Evolutionary conservation across 2,888 invertebrate genomes (phyloP).

Genomic region (Antitype chi): DNA sequence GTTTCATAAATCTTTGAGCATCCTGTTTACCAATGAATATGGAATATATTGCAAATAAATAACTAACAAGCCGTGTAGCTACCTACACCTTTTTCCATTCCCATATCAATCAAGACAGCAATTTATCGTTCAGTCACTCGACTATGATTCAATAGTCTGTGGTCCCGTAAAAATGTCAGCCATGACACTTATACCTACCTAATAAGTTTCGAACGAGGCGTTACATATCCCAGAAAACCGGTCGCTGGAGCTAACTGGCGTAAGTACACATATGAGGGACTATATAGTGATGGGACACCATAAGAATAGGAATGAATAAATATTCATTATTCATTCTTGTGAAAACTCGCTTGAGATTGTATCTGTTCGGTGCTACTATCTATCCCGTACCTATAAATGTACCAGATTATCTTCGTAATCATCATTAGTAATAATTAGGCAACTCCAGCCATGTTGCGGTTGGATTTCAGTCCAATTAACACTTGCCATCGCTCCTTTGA

Average conservation of each 20-base stretch:
- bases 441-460: background rate
- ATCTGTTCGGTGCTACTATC: background rate
- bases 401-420: background rate
- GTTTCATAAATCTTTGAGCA: constrained; percentile 19
- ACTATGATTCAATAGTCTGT: constrained; percentile 34
- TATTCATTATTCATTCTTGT: background rate
- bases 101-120: constrained; percentile 54
- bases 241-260: constrained; percentile 37
- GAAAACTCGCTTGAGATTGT: background rate
- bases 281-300: constrained; percentile 50
- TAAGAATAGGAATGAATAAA: constrained; percentile 10
- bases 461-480: constrained; percentile 12
- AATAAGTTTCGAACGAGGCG: constrained; percentile 42
- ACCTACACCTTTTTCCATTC: constrained; percentile 31
- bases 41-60: constrained; percentile 19
- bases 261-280: constrained; percentile 29
- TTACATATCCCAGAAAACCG: constrained; percentile 51
- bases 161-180: constrained; percentile 47
- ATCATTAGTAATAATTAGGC: constrained; percentile 12
- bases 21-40: constrained; percentile 44
- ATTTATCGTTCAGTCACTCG: constrained; percentile 34
- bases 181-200: constrained; percentile 21
- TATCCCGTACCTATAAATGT: background rate
- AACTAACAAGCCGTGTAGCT: background rate
- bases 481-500: background rate